phyloP scores from a whole-genome alignment of 2,888 invertebrate species.

The Caenorhabditis sp. region DNA sequence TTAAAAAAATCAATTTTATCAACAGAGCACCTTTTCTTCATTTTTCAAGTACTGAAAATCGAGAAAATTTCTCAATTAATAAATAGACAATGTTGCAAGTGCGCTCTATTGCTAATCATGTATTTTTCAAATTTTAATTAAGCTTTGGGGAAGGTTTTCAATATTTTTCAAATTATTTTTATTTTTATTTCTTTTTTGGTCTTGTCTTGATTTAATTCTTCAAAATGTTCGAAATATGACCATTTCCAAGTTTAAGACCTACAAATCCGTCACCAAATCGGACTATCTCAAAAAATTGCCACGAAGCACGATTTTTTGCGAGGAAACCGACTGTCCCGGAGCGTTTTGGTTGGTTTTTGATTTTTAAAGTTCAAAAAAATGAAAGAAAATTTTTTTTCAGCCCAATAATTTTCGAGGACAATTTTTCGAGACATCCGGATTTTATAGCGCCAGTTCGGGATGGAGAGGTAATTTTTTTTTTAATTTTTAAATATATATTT shows the following conservation, averaged over 20 bases:
- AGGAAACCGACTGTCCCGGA: conserved; percentile 64
- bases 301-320: conserved; percentile 56
- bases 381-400: conserved; percentile 41
- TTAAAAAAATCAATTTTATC: too few relatives aligned
- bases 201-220: too few relatives aligned
- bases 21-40: too few relatives aligned
- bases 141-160: too few relatives aligned
- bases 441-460: neutral
- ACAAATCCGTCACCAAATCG: conserved; percentile 47
- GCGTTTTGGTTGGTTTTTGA: conserved; percentile 57
- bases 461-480: conserved; percentile 13
- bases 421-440: conserved; percentile 27
- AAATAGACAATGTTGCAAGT: too few relatives aligned
- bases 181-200: too few relatives aligned
- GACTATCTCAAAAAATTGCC: conserved; percentile 66
- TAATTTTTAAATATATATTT: neutral
- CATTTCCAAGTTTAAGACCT: conserved; percentile 3
- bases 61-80: too few relatives aligned
- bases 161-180: too few relatives aligned
- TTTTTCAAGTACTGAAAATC: too few relatives aligned
- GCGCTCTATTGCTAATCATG: too few relatives aligned
- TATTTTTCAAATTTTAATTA: too few relatives aligned
- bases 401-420: conserved; percentile 70
- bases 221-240: neutral
- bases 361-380: too few relatives aligned